Evolutionary conservation across 53 echinoderm and acorn worm species (phyloP).

Genomic region (Echinarachnius parma): DNA sequence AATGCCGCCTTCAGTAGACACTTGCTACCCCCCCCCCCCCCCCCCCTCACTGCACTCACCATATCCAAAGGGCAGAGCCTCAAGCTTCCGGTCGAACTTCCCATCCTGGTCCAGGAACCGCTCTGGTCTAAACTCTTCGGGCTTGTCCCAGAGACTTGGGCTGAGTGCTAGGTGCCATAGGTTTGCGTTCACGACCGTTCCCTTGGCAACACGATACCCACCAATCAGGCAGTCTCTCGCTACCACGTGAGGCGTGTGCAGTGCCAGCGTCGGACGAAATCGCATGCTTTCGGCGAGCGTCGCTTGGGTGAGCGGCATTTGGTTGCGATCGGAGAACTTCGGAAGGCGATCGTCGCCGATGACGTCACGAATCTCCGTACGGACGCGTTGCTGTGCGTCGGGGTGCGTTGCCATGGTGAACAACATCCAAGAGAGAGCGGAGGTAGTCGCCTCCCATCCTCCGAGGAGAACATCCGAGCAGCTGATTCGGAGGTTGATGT

Average conservation of each 20-base stretch:
- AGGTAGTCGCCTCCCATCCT: slow-evolving; percentile 1
- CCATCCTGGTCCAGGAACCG: slow-evolving; percentile 13
- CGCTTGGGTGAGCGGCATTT: slow-evolving; percentile 26
- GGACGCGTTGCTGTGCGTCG: slow-evolving; percentile 3
- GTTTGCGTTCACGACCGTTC: background rate
- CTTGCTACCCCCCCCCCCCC: no score
- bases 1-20: no score
- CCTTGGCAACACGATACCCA: slow-evolving; percentile 12
- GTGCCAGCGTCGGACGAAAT: slow-evolving; percentile 1
- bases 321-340: slow-evolving; percentile 7
- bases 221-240: slow-evolving; percentile 22
- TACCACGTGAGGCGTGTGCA: slow-evolving; percentile 7
- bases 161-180: slow-evolving; percentile 21
- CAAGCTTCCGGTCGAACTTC: slow-evolving; percentile 24
- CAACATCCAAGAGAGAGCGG: background rate
- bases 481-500: slow-evolving; percentile 8
- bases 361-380: slow-evolving; percentile 11
- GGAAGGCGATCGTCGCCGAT: slow-evolving; percentile 13
- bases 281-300: slow-evolving; percentile 23
- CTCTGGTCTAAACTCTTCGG: slow-evolving; percentile 11
- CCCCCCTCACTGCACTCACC: no score
- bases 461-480: slow-evolving; percentile 5
- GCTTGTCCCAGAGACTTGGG: slow-evolving; percentile 10
- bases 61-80: slow-evolving; percentile 16
- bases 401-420: slow-evolving; percentile 21